Percentiles rank a stretch among this genome's conserved stretches.
Evolutionary conservation across 2,888 invertebrate genomes (phyloP).

Genomic region (Calliphora vomitoria): DNA sequence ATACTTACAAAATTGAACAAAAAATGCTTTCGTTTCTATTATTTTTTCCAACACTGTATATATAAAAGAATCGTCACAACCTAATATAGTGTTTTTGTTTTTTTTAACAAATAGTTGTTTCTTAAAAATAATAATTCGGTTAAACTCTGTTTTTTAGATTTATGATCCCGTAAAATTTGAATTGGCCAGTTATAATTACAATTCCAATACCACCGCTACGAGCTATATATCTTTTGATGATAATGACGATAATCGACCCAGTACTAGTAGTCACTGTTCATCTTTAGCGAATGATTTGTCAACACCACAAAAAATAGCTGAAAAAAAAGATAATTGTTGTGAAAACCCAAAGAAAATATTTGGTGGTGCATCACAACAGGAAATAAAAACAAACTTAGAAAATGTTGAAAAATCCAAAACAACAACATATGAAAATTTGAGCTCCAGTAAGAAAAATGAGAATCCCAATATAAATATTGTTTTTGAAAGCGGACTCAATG

Average conservation of each 20-base stretch:
- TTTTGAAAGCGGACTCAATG: constrained; percentile 79
- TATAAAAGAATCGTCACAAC: no score
- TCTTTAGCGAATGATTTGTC: constrained; percentile 37
- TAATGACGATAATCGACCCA: constrained; percentile 42
- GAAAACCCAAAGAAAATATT: not conserved
- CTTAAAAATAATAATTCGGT: no score
- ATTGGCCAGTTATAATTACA: constrained; percentile 64
- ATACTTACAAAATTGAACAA: no score
- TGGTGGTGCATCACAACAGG: not conserved
- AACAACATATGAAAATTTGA: not conserved
- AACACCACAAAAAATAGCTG: constrained; percentile 77
- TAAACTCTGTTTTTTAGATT: constrained; percentile 66
- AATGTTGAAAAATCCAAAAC: no score
- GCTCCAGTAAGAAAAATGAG: not conserved
- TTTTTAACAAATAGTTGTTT: no score
- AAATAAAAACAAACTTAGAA: not conserved
- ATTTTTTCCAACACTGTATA: no score
- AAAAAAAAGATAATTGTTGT: not conserved
- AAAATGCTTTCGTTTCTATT: no score
- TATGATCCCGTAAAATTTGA: constrained; percentile 81
- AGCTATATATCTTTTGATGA: constrained; percentile 62
- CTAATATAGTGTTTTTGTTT: no score
- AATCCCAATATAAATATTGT: constrained; percentile 79
- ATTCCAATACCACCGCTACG: not conserved
- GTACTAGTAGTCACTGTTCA: constrained; percentile 64